Evolutionary conservation across 2,113 vertebrate species (phyloP), one percentile per base, ranked within the genome.

Genomic region (Pteruthius melanotis): DNA sequence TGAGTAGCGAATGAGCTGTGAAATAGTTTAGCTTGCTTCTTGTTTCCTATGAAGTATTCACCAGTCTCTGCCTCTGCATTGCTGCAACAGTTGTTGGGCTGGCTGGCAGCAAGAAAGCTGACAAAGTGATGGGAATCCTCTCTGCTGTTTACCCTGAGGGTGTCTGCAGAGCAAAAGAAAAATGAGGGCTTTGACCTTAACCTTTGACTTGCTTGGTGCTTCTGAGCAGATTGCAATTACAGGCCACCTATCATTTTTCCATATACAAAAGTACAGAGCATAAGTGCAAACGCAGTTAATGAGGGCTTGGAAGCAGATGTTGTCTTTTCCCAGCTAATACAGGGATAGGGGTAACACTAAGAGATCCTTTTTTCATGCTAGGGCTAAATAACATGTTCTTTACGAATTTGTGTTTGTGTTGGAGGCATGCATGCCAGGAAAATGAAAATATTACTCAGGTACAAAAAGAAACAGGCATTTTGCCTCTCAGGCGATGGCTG

Each of bases 101-200:
- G 69, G 21, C 37, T 87, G n/a, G 56, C 45, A 94, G 61, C 45
- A 94, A 84, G 31, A 68, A 75, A 91, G 52, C 20, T 69, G 71
- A 88, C 24, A 91, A 69, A 79, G 18, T 6, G 3, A 66, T 3
- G 11, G 61, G 57, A 93, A 89, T 94, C 47, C 21, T 44, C 28
- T 61, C 49, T 53, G 68, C 50, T 91, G 31, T 82, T 93, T 88
- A 76, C 35, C 61, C 42, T 31, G 45, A 91, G 72, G 57, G 64
- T 70, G 42, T 74, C 42, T 0, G 1, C 49, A 56, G 50, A 49
- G 54, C 33, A 88, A 78, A 79, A 70, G 9, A 83, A 94, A 79
- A 96, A 88, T 53, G 57, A 94, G 37, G 23, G 18, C 11, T 88
- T 91, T 91, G 79, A 93, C 92, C 87, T 93, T 66, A 72, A 8